Evolutionary conservation across 2,888 invertebrate genomes (phyloP), one percentile per base, ranked within the genome.

Genomic region (Saturnia pavonia): DNA sequence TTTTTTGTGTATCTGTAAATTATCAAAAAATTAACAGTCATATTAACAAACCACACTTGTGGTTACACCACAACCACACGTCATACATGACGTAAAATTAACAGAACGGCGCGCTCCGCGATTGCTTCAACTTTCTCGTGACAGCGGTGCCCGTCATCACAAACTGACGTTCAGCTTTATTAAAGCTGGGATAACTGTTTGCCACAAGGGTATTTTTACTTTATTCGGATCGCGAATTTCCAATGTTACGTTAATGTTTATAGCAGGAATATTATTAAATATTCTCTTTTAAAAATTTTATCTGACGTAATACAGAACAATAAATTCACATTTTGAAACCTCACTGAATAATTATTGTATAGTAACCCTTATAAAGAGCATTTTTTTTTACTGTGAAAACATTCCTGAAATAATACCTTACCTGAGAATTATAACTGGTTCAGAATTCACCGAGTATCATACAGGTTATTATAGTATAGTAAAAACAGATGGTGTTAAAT

Each of bases 141-240:
- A 12, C 27, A 45, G 19, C 63, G 45, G 6, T 45, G 43, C 25
- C 63, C 69, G 69, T 69, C 69, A 65, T 69, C 63, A 69, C 65
- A 34, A 69, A 65, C 65, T 57, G 70, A 27, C 43, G n/a, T 25
- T 60, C 14, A 27, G 27, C 25, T 27, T 67, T 67, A 51, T 57
- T 57, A 19, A 67, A 43, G 25, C 57, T 27, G 57, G 19, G 11
- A 27, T 60, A 27, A 60, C 57, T 60, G 57, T 60, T 27, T 16
- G 27, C 14, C 11, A 60, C 57, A 25, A 27, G 27, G 27, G 3
- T 27, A 60, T 60, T 60, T 60, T 60, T 60, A n/a, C 12, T 11
- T 60, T 27, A 27, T 27, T 27, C 25, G 12, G 2, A 2, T 54
- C 22, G 14, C 14, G 12, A 27, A 60, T 27, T 60, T 6, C 25